Base-by-base conservation (phyloP, 1,140 invertebrate species). In the Saccostrea glomerata region DNA sequence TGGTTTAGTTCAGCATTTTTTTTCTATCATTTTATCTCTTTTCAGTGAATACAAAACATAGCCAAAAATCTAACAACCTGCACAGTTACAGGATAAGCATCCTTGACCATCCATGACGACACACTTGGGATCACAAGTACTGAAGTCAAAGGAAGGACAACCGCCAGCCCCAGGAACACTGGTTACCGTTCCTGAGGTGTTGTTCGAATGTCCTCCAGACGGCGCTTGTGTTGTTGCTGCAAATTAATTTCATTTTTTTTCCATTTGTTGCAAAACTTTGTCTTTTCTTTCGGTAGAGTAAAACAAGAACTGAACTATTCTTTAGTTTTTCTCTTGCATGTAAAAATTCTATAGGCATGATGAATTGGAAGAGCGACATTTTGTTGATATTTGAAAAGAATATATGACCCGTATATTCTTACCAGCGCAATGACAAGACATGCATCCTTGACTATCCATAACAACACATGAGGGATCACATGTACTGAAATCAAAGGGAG, bases 401-500 rank as follows among this genome's bases (percentile, higher is more conserved):
- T 60, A 60, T 7, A 63, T n/a, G n/a, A n/a, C n/a, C n/a, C n/a
- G 30, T 63, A 17, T 63, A 2, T 17, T 20, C n/a, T 63, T 63
- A 63, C 58, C 58, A n/a, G 58, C 73, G 4, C 73, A 82, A 13
- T 82, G 25, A 47, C 73, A 82, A 36, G 73, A 82, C 73, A 82
- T 82, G 23, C 73, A 82, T 4, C 73, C 73, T 30, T 84, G 47
- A 23, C 40, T n/a, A 25, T 84, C 20, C 40, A 84, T 56, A 13
- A 84, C 82, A 23, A 56, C 82, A 84, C 82, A 84, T n/a, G 9
- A 55, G n/a, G 82, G 82, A 54, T 84, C 82, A 84, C 82, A 84
- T 84, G 82, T 84, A 84, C 82, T 54, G 20, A 84, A 84, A 25
- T 84, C 82, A 84, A 84, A 84, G 36, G 82, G 30, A 84, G 82